Evolutionary conservation across 2,797 vertebrate species (phyloP), one percentile per base, ranked within the genome.

Genomic region (Poeciliopsis infans): DNA sequence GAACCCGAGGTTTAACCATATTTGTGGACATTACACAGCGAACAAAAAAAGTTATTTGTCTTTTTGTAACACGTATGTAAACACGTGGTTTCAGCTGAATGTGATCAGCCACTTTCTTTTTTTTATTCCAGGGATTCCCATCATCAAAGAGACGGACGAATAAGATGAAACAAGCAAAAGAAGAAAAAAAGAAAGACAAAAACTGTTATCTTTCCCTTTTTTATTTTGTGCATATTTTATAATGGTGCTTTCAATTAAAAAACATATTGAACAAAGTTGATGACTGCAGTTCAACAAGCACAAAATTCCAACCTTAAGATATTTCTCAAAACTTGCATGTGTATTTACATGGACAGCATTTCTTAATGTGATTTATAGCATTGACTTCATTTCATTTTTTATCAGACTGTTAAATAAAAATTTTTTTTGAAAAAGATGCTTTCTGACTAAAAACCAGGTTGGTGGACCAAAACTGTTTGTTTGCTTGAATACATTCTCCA

Each of bases 111-210:
- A 7, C 31, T 82, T 11, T 75, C 1, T 80, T 71, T 77, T 83
- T 83, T 55, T 2, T 78, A 18, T 88, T 92, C 77, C 89, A 99
- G 98, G 98, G 82, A 96, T 91, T 11, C 96, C 96, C 23, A 94
- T 99, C 89, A 97, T 99, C 93, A 98, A 98, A 93, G 91, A 95
- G 39, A 96, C 96, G 25, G 97, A 97, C 1, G 97, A 97, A 57
- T 91, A 83, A 79, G 97, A 97, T 36, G 94, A 81, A 89, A 95
- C 93, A 73, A 95, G 93, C 90, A 96, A 75, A 46, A 15, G 12
- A 41, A 11, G 1, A 4, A n/a, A n/a, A 57, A 57, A 57, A 11
- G 11, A 4, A 25, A n/a, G n/a, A 2, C 12, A 12, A 23, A 74
- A 53, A 69, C 33, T 80, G 61, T 75, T 82, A 72, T 70, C 8